Evolutionary conservation across 2,797 vertebrate genomes (phyloP).

Genomic region (Pseudomugil tenellus): DNA sequence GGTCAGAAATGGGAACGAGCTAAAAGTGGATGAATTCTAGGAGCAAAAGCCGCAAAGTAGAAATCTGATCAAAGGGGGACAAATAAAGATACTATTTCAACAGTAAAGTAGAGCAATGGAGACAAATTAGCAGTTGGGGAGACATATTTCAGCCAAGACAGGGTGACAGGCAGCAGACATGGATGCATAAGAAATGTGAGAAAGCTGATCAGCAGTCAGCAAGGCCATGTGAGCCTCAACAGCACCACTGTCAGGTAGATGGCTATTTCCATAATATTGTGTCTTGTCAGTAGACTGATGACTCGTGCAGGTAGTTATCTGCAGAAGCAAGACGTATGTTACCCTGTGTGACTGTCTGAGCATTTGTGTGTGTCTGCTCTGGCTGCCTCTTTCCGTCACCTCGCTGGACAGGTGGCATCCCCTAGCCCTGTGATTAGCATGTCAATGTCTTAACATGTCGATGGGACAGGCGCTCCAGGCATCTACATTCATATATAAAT

Average conservation of each 20-base stretch:
- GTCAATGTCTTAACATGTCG: slow-evolving; percentile 84
- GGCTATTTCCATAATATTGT: slow-evolving; percentile 83
- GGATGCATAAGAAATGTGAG: slow-evolving; percentile 40
- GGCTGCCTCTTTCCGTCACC: slow-evolving; percentile 67
- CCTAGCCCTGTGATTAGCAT: slow-evolving; percentile 84
- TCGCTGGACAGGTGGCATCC: slow-evolving; percentile 79
- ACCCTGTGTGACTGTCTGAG: slow-evolving; percentile 16
- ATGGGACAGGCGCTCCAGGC: slow-evolving; percentile 59
- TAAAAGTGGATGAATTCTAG: neutral
- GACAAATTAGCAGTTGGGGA: slow-evolving; percentile 19
- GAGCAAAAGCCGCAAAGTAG: slow-evolving; percentile 8
- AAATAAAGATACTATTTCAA: slow-evolving; percentile 25
- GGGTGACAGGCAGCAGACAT: slow-evolving; percentile 29
- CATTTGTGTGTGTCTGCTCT: slow-evolving; percentile 32
- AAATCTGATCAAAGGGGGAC: slow-evolving; percentile 2
- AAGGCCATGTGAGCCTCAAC: slow-evolving; percentile 32
- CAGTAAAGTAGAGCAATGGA: slow-evolving; percentile 15
- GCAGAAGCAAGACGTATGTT: slow-evolving; percentile 53
- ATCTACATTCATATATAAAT: slow-evolving; percentile 85
- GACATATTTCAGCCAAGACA: slow-evolving; percentile 23
- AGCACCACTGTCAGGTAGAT: slow-evolving; percentile 62
- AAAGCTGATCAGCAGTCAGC: slow-evolving; percentile 62
- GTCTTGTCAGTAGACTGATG: slow-evolving; percentile 80
- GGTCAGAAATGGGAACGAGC: no score
- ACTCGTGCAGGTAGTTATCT: slow-evolving; percentile 76